These are phyloP conservation scores for Pogona vitticeps DNA, from an alignment of 2,113 vertebrate genomes.

Conservation along the genomic window DNA sequence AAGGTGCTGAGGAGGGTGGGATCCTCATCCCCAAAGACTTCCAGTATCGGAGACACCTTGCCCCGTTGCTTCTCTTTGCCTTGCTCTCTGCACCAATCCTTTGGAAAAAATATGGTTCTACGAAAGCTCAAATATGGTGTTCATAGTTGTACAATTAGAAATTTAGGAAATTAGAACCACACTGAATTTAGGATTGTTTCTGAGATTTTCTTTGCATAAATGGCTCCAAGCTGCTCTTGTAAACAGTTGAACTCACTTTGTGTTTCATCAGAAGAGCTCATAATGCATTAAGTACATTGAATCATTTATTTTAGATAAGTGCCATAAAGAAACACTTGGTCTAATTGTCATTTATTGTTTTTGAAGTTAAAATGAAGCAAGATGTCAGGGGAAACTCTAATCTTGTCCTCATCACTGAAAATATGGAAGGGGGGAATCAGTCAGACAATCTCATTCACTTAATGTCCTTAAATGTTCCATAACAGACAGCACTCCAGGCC, in stretches of 20 bases:
- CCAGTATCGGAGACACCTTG: neutral
- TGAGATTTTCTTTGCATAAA: neutral
- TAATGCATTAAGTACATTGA: conserved; percentile 25
- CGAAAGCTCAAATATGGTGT: neutral
- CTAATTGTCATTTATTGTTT: neutral
- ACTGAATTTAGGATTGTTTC: neutral
- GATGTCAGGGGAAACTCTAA: neutral
- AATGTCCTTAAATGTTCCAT: conserved; percentile 1
- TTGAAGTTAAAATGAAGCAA: neutral
- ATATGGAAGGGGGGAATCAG: fast-evolving
- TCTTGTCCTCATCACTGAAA: conserved; percentile 3
- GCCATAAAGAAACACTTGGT: neutral
- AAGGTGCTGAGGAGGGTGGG: too few relatives aligned
- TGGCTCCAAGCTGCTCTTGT: neutral
- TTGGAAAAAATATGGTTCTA: neutral
- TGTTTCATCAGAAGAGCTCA: neutral
- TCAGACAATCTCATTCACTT: conserved; percentile 10
- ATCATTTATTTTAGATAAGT: neutral
- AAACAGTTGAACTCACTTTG: neutral
- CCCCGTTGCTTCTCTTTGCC: neutral
- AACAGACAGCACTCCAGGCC: neutral
- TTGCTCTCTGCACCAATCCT: neutral
- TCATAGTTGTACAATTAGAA: neutral
- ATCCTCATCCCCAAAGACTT: neutral
- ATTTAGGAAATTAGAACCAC: too few relatives aligned